Percentiles rank a stretch among this genome's conserved stretches.
These are phyloP conservation scores for Mesoclemmys tuberculata DNA, from an alignment of 2,113 vertebrate species.

Conservation along the genomic window DNA sequence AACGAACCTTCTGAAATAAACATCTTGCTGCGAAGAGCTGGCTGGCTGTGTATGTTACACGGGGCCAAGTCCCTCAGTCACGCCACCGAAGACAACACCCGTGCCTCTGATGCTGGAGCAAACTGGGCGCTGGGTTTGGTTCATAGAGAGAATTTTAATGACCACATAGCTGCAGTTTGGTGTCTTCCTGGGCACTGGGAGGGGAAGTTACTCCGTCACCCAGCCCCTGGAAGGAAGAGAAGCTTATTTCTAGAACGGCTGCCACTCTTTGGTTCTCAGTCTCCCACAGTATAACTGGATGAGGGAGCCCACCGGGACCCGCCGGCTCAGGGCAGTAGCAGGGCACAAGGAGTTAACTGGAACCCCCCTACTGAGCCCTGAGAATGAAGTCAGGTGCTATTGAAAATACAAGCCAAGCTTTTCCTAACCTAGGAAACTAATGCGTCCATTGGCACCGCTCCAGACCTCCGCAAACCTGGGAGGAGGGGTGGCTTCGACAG, in stretches of 20 bases:
- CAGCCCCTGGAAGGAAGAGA: too few species aligned
- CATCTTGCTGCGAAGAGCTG: neutral
- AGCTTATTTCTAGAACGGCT: too few species aligned
- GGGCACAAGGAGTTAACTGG: neutral
- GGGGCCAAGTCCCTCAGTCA: neutral
- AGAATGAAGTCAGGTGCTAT: neutral
- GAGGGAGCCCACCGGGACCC: neutral
- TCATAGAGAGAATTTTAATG: neutral
- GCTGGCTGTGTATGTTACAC: fast-evolving
- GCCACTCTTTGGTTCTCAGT: too few species aligned
- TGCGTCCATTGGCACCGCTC: neutral
- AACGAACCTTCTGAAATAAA: neutral
- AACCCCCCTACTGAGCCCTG: neutral
- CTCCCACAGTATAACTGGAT: neutral
- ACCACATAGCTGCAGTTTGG: neutral
- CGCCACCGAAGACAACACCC: neutral
- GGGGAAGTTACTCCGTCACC: neutral
- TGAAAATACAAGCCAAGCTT: neutral
- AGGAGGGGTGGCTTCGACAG: too few species aligned
- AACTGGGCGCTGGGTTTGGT: neutral
- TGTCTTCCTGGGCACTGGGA: neutral
- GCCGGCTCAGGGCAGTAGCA: neutral
- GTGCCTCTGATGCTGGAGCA: neutral
- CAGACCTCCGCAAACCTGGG: fast-evolving
- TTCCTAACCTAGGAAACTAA: neutral